Conservation (phyloP, 2,113 vertebrate genomes). For the Sminthopsis crassicaudata region DNA sequence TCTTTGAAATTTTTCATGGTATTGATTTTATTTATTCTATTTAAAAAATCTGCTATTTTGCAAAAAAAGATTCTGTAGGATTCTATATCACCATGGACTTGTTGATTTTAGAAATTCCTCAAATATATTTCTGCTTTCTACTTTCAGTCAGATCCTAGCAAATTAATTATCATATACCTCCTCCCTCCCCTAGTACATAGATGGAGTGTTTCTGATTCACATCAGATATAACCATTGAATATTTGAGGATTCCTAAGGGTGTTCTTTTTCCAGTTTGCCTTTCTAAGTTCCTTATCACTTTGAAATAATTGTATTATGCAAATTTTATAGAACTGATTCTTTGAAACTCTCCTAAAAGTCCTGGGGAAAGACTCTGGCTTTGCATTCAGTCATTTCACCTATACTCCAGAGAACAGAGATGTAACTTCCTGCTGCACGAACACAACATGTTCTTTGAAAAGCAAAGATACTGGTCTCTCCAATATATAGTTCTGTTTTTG, state of each 20-base stretch:
- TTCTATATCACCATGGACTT: background rate
- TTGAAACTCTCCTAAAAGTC: background rate
- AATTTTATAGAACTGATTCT: background rate
- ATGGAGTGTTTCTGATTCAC: background rate
- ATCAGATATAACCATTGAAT: background rate
- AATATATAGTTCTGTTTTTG: background rate
- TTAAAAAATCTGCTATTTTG: background rate
- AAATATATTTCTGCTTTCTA: background rate
- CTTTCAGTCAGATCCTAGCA: background rate
- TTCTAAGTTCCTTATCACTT: background rate
- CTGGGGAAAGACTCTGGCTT: background rate
- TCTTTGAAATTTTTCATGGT: background rate
- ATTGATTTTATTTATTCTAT: background rate
- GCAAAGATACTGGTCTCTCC: background rate
- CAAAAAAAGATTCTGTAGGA: background rate
- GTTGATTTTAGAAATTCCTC: background rate
- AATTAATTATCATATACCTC: background rate
- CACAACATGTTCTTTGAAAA: background rate
- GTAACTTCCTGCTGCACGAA: background rate
- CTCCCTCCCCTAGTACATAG: background rate
- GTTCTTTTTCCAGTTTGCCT: background rate
- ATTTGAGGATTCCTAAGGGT: background rate
- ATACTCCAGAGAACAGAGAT: background rate
- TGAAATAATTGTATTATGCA: background rate
- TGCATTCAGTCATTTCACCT: background rate